Base-by-base conservation (phyloP, 1,140 invertebrate genomes). In the Mercenaria mercenaria region DNA sequence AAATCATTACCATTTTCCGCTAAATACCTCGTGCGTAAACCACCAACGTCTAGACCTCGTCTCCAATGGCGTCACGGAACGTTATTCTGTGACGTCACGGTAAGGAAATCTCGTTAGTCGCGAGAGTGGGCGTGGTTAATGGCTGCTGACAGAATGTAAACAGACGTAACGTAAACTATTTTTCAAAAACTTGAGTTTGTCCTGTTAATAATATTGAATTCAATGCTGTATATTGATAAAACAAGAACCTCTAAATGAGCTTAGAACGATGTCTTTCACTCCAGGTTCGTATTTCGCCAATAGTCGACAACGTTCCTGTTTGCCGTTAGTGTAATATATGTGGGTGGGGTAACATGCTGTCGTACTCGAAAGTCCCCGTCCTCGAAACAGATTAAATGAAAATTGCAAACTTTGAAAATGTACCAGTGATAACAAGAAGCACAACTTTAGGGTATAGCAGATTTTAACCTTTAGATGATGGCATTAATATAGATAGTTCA, bases 41-140 rank as follows among this genome's bases (percentile, higher is more conserved):
- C 76, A 79, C 4, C 26, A 52, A 79, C 76, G 76, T 79, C 76
- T 50, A 59, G n/a, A 23, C 86, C 61, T 72, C 50, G 84, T 88
- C 37, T 88, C 86, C 61, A 88, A 80, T 80, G 86, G 86, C 86
- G 86, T 88, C 56, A 88, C 86, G 86, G 86, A 80, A 88, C 86
- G 86, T 88, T 67, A 88, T 74, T 81, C n/a, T 41, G 32, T 88
- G 86, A 88, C 77, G 86, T 88, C 86, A 88, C 39, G 34, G 39
- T 59, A 67, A 41, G 76, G 29, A 81, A 69, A 47, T 88, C 86
- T 88, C 86, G 86, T 29, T 15, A 1, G 41, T 32, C 41, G 86
- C 86, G 86, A 88, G 86, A 88, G n/a, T 43, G 34, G 77, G 76
- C 86, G 86, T 88, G 86, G 72, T 10, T 34, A 43, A 85, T 74